Conservation (phyloP, 2,888 invertebrate genomes). For the Meganola albula region DNA sequence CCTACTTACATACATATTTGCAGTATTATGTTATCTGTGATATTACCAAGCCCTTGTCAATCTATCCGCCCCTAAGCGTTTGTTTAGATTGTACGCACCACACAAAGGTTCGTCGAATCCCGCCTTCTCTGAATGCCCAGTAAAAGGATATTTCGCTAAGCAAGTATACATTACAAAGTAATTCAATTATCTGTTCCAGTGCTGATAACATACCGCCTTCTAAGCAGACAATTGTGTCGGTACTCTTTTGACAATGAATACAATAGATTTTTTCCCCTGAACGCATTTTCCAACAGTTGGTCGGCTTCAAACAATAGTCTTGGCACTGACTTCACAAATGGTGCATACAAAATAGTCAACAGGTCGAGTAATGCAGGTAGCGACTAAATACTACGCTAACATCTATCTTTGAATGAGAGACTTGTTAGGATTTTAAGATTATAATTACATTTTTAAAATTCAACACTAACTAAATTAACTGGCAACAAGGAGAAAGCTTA, state of each 20-base stretch:
- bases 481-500: too few species aligned
- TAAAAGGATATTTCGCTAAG: conserved; percentile 24
- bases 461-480: too few species aligned
- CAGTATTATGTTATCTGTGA: too few species aligned
- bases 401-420: too few species aligned
- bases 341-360: conserved; percentile 21
- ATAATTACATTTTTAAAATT: too few species aligned
- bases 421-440: too few species aligned
- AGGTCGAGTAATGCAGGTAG: conserved; percentile 38
- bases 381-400: too few species aligned
- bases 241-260: conserved; percentile 38
- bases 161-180: conserved; percentile 38
- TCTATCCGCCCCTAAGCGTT: conserved; percentile 12
- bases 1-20: too few species aligned
- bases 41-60: too few species aligned
- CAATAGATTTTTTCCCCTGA: conserved; percentile 38
- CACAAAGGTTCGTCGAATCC: conserved; percentile 10
- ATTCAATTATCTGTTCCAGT: conserved; percentile 46
- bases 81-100: conserved; percentile 16
- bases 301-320: conserved; percentile 42
- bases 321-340: conserved; percentile 29
- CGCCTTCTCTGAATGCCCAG: conserved; percentile 9
- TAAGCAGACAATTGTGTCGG: conserved; percentile 40
- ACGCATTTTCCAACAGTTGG: conserved; percentile 44
- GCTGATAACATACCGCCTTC: conserved; percentile 35